phyloP scores from a whole-genome alignment of 2,113 vertebrate genomes.

The Ceyx melanurus region DNA sequence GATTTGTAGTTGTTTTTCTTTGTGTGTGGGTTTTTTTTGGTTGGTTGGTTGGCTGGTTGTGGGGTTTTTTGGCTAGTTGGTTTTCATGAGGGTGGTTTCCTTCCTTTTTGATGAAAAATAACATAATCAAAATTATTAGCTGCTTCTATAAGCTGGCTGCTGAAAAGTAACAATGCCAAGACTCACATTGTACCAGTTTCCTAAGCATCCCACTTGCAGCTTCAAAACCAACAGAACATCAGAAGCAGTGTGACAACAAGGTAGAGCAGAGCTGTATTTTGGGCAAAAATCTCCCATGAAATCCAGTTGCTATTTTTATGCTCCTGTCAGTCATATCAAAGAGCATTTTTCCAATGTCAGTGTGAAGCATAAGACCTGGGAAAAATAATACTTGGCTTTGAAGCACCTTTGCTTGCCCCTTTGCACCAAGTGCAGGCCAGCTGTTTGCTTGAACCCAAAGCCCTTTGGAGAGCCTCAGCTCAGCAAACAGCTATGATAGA shows the following conservation, averaged over 20 bases:
- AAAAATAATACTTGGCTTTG: not conserved
- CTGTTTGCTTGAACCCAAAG: conserved; percentile 17
- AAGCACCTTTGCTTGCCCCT: not conserved
- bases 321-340: not conserved
- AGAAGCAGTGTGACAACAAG: not conserved
- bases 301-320: not conserved
- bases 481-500: conserved; percentile 36
- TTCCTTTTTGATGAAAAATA: not conserved
- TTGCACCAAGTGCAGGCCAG: not conserved
- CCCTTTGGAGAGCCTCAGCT: conserved; percentile 3
- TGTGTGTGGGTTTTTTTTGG: too few species aligned
- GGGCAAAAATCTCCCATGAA: not conserved
- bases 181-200: not conserved
- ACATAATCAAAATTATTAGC: not conserved
- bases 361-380: not conserved
- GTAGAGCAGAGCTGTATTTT: not conserved
- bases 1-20: too few species aligned
- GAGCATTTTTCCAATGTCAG: not conserved
- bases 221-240: not conserved
- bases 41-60: too few species aligned
- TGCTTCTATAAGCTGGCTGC: not conserved
- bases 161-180: not conserved
- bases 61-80: too few species aligned
- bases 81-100: not conserved
- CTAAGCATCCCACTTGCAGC: not conserved